phyloP scores from a whole-genome alignment of 2,888 invertebrate species.

The Bombylius major region DNA sequence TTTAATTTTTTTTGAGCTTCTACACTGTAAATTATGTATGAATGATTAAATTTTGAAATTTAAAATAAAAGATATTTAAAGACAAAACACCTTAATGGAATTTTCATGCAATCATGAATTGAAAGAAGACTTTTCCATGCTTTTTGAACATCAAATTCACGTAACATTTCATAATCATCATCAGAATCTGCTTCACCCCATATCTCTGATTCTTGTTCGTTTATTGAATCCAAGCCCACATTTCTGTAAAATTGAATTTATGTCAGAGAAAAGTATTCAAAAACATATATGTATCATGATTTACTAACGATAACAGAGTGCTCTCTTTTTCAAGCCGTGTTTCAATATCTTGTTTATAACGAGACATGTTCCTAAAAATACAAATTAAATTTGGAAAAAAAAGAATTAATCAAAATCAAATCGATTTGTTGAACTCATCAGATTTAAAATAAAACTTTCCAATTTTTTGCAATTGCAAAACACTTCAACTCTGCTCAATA shows the following conservation, averaged over 20 bases:
- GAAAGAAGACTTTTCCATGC: slow-evolving; percentile 25
- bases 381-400: too few species aligned
- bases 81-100: slow-evolving; percentile 3
- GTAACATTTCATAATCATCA: slow-evolving; percentile 18
- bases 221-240: too few species aligned
- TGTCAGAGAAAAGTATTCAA: too few species aligned
- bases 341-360: background rate
- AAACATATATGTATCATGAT: too few species aligned
- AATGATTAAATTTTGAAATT: background rate
- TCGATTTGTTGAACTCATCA: too few species aligned
- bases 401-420: too few species aligned
- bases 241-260: too few species aligned
- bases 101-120: slow-evolving; percentile 21
- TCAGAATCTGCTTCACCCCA: slow-evolving; percentile 22
- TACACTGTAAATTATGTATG: slow-evolving; percentile 13
- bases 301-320: background rate
- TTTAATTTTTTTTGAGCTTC: slow-evolving; percentile 37
- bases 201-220: slow-evolving; percentile 14
- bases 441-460: too few species aligned
- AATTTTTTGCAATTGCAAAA: too few species aligned
- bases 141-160: slow-evolving; percentile 20
- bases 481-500: too few species aligned
- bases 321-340: background rate
- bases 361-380: background rate
- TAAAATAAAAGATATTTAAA: background rate